Base-by-base conservation (phyloP, 2,888 invertebrate species). In the Pteria penguin region DNA sequence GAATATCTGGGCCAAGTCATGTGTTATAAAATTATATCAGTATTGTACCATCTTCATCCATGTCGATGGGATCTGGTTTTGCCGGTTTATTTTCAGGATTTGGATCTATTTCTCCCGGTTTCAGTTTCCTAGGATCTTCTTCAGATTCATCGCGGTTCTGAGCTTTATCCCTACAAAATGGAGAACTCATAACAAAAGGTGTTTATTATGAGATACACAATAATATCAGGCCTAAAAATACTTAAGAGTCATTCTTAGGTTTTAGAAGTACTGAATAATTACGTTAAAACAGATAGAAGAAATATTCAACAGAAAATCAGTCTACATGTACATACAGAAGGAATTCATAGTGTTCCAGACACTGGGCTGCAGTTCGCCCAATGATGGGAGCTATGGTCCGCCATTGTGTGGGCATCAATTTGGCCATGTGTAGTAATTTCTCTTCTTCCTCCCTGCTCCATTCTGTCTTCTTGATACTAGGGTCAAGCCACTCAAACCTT, bases 51-150 rank as follows among this genome's bases (percentile, higher is more conserved):
- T 99, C 99, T 95, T 99, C 99, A 93, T 99, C 99, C 99, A 99
- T 99, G 91, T 99, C 99, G 88, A 99, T 97, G 1, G 99, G 99
- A 93, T 99, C 99, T 0, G 99, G 99, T 67, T 99, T 94, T 0
- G 99, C 99, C 2, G 99, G 99, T 92, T 99, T 99, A 0, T 99
- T 99, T 93, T 99, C 99, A 11, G 99, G 99, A 93, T 99, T 99
- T 0, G 99, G 99, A 93, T 99, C 99, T 89, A 99, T 99, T 94
- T 99, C 99, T 31, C 99, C 99, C 0, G 99, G 99, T 91, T 98
- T 98, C 57, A 99, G 93, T 92, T 99, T 99, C 45, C 99, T 94
- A 0, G 99, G 98, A 93, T 99, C 99, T 93, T 99, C 92, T 31
- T 91, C 91, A 61, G 83, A 87, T n/a, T 90, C 87, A 72, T 92